Evolutionary conservation across 2,888 invertebrate species (phyloP), one percentile per base, ranked within the genome.

Genomic region (Amblyteles armatorius): DNA sequence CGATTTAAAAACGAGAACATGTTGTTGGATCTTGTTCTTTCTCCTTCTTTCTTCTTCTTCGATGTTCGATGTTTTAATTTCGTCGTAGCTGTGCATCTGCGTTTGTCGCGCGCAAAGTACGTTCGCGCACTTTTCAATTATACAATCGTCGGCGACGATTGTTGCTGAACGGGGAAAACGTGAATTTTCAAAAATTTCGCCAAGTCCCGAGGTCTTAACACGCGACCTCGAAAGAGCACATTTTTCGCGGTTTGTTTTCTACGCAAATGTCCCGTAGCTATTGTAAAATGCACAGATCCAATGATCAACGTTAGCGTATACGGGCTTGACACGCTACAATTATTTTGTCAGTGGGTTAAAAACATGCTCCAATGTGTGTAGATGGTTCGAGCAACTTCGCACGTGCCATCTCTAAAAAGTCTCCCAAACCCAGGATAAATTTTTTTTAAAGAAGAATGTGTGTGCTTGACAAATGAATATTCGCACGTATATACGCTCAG

Each of bases 21-120:
- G 76, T 80, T 60, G 72, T 77, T 82, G 52, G 67, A 72, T 55
- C 57, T 71, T 69, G 52, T 82, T 74, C 69, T 82, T 69, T 79
- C 68, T 65, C 69, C 26, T 65, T 84, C 55, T 65, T 69, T 84
- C 76, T 60, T 84, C 76, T 60, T 50, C 83, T 55, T 68, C 36
- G 74, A 57, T 73, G 57, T 60, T 57, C 33, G 22, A 60, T 68
- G 73, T 80, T n/a, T 48, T 50, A 50, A 36, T 16, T 57, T 73
- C 44, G 26, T 19, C 33, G 71, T 50, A 52, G 44, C 50, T 65
- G 36, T 50, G 36, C 22, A 11, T 26, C 9, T 22, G 22, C 22
- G 60, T 79, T 48, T 26, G 44, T 36, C 63, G 63, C n/a, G 13
- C 67, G 36, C n/a, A 1, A 52, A 29, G 22, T 9, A 5, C 50